phyloP scores from a whole-genome alignment of 1,140 invertebrate species.

The Macrosteles quadrilineatus region DNA sequence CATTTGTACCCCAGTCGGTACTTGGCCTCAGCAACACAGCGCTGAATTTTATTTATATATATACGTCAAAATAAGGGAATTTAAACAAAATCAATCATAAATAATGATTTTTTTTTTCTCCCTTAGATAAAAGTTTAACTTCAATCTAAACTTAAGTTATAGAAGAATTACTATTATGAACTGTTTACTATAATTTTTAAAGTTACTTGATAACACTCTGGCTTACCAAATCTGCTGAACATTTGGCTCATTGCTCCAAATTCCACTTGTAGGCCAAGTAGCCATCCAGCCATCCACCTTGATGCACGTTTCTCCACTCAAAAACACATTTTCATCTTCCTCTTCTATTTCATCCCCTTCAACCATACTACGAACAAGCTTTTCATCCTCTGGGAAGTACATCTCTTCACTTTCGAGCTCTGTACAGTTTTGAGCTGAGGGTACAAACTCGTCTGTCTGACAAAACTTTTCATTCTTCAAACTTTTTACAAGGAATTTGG shows the following conservation, averaged over 20 bases:
- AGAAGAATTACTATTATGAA: no score
- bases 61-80: no score
- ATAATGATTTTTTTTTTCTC: no score
- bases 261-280: slow-evolving; percentile 37
- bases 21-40: no score
- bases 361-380: slow-evolving; percentile 36
- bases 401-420: slow-evolving; percentile 42
- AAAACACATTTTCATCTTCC: slow-evolving; percentile 21
- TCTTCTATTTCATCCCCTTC: slow-evolving; percentile 25
- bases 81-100: no score
- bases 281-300: slow-evolving; percentile 39
- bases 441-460: slow-evolving; percentile 54
- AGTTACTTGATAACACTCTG: neutral
- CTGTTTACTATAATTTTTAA: neutral
- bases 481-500: slow-evolving; percentile 55
- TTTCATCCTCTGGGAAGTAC: slow-evolving; percentile 42
- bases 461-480: slow-evolving; percentile 58
- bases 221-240: slow-evolving; percentile 10
- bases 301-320: slow-evolving; percentile 24
- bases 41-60: no score
- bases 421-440: slow-evolving; percentile 44
- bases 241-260: slow-evolving; percentile 39
- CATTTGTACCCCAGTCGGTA: no score
- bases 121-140: no score
- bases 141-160: no score